Evolutionary conservation across 1,140 invertebrate species (phyloP), one percentile per base, ranked within the genome.

Genomic region (Musca domestica): DNA sequence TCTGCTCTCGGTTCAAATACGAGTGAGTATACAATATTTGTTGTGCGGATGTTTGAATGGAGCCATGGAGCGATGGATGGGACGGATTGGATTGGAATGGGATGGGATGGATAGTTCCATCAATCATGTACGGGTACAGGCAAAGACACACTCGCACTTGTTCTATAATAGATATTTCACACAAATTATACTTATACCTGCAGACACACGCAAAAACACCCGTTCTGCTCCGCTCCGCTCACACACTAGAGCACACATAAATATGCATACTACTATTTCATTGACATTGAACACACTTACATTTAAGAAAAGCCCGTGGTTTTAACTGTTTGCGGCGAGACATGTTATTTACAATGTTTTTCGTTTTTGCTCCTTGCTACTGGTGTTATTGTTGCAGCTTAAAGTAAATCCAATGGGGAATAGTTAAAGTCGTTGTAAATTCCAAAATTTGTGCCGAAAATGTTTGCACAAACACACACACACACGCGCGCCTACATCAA

Each of bases 241-340:
- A 65, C 46, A 46, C 20, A 48, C 17, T n/a, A 47, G 30, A 61
- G 6, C 10, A 64, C 17, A 25, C 15, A 64, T 41, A 48, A 3
- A 46, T 15, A 64, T 12, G 23, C 1, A 41, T n/a, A n/a, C 10
- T 41, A 12, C 34, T 41, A 7, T 41, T 12, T 2, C 34, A 41
- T 41, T 41, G 34, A 41, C 34, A 41, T 41, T 41, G 34, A 41
- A 2, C 20, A 47, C 69, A 80, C 78, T 80, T 80, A 80, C 78
- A 74, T 73, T 80, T 80, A 61, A 80, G 72, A 70, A 76, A 80
- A 66, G 76, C 78, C 54, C 78, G 78, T 68, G 78, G 78, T 66
- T 80, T 80, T 47, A 76, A 78, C 76, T 80, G 78, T 66, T 80
- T 80, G 56, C 78, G 76, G 64, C 78, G 75, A 20, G 78, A 80